Conservation (phyloP, 2,888 invertebrate species). For the Lasius fuliginosus region DNA sequence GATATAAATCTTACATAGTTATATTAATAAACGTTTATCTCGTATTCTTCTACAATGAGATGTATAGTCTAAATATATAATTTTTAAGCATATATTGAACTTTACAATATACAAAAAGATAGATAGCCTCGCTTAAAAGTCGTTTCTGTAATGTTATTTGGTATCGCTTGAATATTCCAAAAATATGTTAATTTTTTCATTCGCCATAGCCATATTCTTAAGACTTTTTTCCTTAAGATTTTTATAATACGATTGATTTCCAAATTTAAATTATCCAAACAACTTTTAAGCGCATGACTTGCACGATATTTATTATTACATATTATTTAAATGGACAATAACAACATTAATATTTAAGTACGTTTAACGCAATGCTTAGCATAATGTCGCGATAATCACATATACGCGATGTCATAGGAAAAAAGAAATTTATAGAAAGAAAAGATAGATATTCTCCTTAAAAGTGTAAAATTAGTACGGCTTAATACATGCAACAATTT, state of each 20-base stretch:
- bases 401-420: not conserved
- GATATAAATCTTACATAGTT: not conserved
- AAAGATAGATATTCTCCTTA: not conserved
- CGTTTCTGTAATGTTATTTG: constrained; percentile 50
- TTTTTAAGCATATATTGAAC: constrained; percentile 49
- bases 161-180: constrained; percentile 37
- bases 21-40: not conserved
- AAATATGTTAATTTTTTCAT: not conserved
- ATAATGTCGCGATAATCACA: constrained; percentile 16
- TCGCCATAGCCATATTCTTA: not conserved
- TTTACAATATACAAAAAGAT: constrained; percentile 66
- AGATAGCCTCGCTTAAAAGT: constrained; percentile 50
- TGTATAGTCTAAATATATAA: constrained; percentile 36
- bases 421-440: not conserved
- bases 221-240: constrained; percentile 8
- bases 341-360: constrained; percentile 72
- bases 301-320: constrained; percentile 47
- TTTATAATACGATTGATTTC: not conserved
- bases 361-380: constrained; percentile 30
- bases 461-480: not conserved
- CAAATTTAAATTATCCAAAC: constrained; percentile 55
- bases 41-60: constrained; percentile 26
- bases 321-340: constrained; percentile 60
- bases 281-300: constrained; percentile 55
- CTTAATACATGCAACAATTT: not conserved